These are phyloP conservation scores for Polyommatus iphigenia DNA, from an alignment of 2,888 invertebrate genomes.

Conservation along the genomic window DNA sequence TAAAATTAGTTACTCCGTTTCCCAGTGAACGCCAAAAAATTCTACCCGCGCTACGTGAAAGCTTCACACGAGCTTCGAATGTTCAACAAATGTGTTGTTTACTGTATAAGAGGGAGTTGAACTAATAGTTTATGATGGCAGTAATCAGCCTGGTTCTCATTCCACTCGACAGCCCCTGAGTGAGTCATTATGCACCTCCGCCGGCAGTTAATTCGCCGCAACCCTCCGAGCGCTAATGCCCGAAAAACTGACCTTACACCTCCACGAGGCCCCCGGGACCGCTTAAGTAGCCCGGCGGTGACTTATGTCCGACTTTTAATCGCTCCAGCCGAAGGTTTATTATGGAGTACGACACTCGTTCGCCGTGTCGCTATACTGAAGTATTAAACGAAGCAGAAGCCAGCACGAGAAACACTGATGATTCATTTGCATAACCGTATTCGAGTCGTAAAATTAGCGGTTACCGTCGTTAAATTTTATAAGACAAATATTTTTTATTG, in stretches of 20 bases:
- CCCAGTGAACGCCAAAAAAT: not conserved
- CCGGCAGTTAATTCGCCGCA: constrained; percentile 63
- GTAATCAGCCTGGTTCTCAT: constrained; percentile 37
- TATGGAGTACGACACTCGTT: constrained; percentile 5
- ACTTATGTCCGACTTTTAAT: constrained; percentile 46
- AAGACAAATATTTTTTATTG: constrained; percentile 17
- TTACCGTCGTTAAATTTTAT: constrained; percentile 19
- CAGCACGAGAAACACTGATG: not conserved
- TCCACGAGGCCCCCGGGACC: constrained; percentile 65
- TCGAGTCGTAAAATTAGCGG: constrained; percentile 23
- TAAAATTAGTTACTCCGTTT: not conserved
- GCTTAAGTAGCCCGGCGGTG: constrained; percentile 60
- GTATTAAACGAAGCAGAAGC: not conserved
- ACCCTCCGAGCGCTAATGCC: constrained; percentile 73
- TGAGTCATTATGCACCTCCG: constrained; percentile 74
- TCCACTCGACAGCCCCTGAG: constrained; percentile 57
- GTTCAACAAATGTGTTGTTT: not conserved
- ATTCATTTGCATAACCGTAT: constrained; percentile 22
- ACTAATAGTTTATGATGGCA: constrained; percentile 22
- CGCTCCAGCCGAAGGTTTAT: constrained; percentile 36
- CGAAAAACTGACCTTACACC: constrained; percentile 76
- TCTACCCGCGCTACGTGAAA: not conserved
- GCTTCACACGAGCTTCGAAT: not conserved
- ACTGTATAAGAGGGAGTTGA: not conserved
- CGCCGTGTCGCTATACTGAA: not conserved